Evolutionary conservation across 2,113 vertebrate genomes (phyloP), one percentile per base, ranked within the genome.

Genomic region (Myotis brandtii): DNA sequence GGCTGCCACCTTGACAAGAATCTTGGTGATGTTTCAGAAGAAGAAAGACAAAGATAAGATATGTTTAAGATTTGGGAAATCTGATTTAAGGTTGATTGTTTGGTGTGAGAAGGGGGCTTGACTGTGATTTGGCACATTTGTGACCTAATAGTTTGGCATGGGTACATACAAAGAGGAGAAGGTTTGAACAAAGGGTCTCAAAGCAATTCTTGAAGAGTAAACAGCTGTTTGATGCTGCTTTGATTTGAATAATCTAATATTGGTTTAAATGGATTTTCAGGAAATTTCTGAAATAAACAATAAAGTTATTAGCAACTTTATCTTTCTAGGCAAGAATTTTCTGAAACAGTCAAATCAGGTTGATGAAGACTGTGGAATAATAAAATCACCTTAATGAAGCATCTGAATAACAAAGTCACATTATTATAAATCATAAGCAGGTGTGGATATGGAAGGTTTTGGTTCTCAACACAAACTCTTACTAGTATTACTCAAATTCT

Each of bases 261-360:
- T 70, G 59, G 37, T 56, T 86, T 89, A 72, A 87, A 75, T 80
- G n/a, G 20, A 86, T 34, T 64, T 95, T 93, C 40, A 50, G n/a
- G 20, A 88, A 82, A 9, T 50, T 95, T 92, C 50, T 94, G 72
- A 85, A 88, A 85, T 48, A 16, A 94, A 70, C 2, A 76, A 34
- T 64, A 93, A 96, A 52, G 21, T 34, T 94, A 69, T 46, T 86
- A 56, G 40, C 66, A 89, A 73, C 5, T 77, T 73, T n/a, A 67
- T 40, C 32, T 59, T 85, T 48, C 40, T 59, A 25, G 34, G 27
- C 17, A 64, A 86, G 27, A 90, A 89, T 69, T 89, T 89, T 75
- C 64, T 46, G 40, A 85, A 94, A n/a, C 69, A 79, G 11, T 89
- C 83, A 91, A 89, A 85, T 72, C 56, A 88, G 12, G 12, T 56